These are phyloP conservation scores for Lissocephala sabroskyi DNA, from an alignment of 2,888 invertebrate genomes.

Conservation along the genomic window DNA sequence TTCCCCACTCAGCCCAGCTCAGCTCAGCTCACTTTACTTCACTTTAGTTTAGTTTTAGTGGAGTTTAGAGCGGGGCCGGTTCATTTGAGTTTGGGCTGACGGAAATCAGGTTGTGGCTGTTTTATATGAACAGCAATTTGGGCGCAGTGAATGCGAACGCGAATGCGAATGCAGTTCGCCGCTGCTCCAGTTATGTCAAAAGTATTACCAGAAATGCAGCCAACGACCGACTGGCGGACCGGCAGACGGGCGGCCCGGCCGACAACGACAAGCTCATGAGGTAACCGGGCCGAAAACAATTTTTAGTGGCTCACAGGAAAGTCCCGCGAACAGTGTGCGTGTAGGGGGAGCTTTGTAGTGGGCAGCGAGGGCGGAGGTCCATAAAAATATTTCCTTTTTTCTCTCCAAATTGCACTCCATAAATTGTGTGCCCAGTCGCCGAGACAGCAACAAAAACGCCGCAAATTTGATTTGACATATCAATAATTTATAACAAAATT, in stretches of 20 bases:
- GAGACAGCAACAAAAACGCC: constrained; percentile 26
- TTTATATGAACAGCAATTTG: constrained; percentile 10
- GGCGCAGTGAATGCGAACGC: background rate
- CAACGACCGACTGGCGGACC: background rate
- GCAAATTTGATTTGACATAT: constrained; percentile 59
- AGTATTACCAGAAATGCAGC: constrained; percentile 17
- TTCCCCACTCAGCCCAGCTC: too few relatives aligned
- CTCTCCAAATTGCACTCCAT: constrained; percentile 29
- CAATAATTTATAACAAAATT: constrained; percentile 58
- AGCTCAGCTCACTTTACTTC: too few relatives aligned
- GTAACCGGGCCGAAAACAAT: too few relatives aligned
- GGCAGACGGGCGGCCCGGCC: too few relatives aligned
- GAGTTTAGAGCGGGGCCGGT: background rate
- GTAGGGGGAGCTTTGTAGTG: too few relatives aligned
- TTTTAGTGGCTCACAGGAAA: too few relatives aligned
- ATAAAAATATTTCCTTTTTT: too few relatives aligned
- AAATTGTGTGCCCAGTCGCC: constrained; percentile 32
- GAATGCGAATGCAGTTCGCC: background rate
- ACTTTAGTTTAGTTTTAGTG: too few relatives aligned
- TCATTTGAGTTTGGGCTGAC: too few relatives aligned
- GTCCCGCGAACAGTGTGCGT: too few relatives aligned
- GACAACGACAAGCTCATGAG: too few relatives aligned
- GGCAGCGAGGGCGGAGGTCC: too few relatives aligned
- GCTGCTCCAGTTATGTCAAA: constrained; percentile 62
- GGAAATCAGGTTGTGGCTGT: constrained; percentile 12